Evolutionary conservation across 2,797 vertebrate species (phyloP).

Genomic region (Cynopterus sphinx): DNA sequence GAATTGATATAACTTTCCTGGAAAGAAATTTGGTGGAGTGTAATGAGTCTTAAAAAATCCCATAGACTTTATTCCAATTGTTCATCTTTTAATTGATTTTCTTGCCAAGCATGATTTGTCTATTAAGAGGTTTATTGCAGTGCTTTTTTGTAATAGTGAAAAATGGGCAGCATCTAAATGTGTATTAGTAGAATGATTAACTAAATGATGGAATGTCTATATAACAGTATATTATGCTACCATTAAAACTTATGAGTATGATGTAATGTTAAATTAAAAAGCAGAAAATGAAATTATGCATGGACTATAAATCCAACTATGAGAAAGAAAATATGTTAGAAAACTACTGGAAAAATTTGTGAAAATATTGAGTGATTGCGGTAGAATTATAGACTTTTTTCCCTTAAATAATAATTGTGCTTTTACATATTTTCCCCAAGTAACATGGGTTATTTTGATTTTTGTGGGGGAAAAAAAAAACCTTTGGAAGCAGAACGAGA

Average conservation of each 20-base stretch:
- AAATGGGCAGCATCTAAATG: not conserved
- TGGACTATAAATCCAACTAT: slow-evolving; percentile 45
- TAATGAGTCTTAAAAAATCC: slow-evolving; percentile 2
- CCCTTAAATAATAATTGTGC: not conserved
- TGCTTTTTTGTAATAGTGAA: slow-evolving; percentile 28
- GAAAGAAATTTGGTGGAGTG: slow-evolving; percentile 19
- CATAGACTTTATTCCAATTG: not conserved
- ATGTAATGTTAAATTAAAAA: slow-evolving; percentile 58
- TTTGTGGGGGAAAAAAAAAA: not conserved
- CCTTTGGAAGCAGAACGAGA: not conserved
- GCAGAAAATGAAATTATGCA: slow-evolving; percentile 37
- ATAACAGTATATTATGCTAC: slow-evolving; percentile 4
- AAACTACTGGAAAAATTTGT: slow-evolving; percentile 48
- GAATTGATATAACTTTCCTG: slow-evolving; percentile 13
- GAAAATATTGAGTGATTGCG: slow-evolving; percentile 25
- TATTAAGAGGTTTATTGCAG: not conserved
- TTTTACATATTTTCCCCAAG: not conserved
- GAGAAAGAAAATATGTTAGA: slow-evolving; percentile 48
- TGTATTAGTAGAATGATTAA: slow-evolving; percentile 22
- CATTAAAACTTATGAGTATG: slow-evolving; percentile 45
- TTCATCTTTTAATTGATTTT: slow-evolving; percentile 44
- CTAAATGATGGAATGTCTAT: slow-evolving; percentile 7
- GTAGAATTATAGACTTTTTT: slow-evolving; percentile 15
- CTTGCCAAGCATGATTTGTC: not conserved
- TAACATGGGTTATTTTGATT: slow-evolving; percentile 12